Base-by-base conservation (phyloP, 1,140 invertebrate species). In the Brachionus koreanus region DNA sequence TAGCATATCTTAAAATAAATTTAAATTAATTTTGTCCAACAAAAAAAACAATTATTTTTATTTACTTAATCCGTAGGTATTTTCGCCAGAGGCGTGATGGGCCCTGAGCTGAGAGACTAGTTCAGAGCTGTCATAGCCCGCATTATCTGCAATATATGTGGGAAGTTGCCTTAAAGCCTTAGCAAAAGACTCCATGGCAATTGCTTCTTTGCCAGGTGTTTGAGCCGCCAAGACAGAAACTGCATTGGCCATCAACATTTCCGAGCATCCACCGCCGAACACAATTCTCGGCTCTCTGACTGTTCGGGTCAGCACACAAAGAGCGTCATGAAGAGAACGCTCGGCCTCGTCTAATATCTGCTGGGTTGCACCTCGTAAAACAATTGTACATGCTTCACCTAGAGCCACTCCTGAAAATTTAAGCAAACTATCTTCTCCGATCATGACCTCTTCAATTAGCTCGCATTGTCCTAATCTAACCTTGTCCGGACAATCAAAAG, bases 311-410 rank as follows among this genome's bases (percentile, higher is more conserved):
- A 99, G 90, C 0, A 99, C 98, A 88, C 98, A 99, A 0, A 99
- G 90, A 2, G 97, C 98, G 88, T 99, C 98, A 86, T 99, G 98
- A 5, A 99, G 88, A 0, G 97, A 98, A 57, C 98, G 91, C 85
- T 99, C 97, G 1, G 98, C 97, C 89, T 99, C 98, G 86, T 98
- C 97, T 10, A 99, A 91, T 85, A 99, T 98, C 89, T 99, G 98
- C 87, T 98, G 93, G 3, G 98, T 99, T n/a, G 98, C 96, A 76
- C 97, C 98, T 82, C 98, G 92, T 76, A 99, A 93, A 0, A 99
- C 93, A 84, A 99, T 92, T 0, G 96, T 97, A 88, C 98, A 99
- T 6, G 98, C 98, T 87, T 98, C 94, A 29, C 97, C 97, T 77
- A 97, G 86, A 79, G 93, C 91, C 35, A 98, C 96, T 52, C 96